phyloP scores from a whole-genome alignment of 2,888 invertebrate species.

The Drosophila kanekoi region DNA sequence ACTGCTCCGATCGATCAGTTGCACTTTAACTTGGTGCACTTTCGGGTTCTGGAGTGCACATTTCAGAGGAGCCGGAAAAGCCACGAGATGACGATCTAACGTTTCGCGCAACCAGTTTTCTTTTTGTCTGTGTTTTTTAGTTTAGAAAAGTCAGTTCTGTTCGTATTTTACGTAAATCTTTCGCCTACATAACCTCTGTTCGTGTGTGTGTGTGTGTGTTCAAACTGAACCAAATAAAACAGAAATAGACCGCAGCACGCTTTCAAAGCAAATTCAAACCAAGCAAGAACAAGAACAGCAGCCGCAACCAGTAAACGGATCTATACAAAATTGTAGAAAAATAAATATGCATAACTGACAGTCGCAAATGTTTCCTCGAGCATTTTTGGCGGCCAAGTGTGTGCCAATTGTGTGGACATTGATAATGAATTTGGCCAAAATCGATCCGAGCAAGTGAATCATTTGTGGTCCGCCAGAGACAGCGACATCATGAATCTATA shows the following conservation, averaged over 20 bases:
- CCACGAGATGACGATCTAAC: slow-evolving; percentile 41
- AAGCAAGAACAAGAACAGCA: slow-evolving; percentile 19
- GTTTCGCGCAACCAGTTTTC: slow-evolving; percentile 32
- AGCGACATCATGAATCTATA: slow-evolving; percentile 74
- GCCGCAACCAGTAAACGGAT: slow-evolving; percentile 4
- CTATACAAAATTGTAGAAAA: slow-evolving; percentile 4
- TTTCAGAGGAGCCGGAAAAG: slow-evolving; percentile 17
- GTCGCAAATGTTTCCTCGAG: slow-evolving; percentile 52
- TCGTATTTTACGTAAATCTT: slow-evolving; percentile 73
- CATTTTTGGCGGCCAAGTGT: slow-evolving; percentile 37
- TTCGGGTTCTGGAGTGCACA: slow-evolving; percentile 27
- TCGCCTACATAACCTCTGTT: slow-evolving; percentile 59
- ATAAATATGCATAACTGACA: slow-evolving; percentile 53
- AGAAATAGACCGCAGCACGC: slow-evolving; percentile 38
- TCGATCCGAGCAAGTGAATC: slow-evolving; percentile 3
- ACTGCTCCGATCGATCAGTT: slow-evolving; percentile 63
- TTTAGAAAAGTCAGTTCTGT: slow-evolving; percentile 39
- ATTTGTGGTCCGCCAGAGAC: neutral
- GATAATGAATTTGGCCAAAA: slow-evolving; percentile 32
- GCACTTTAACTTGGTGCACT: slow-evolving; percentile 42
- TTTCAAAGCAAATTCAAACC: slow-evolving; percentile 4
- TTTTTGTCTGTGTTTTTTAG: slow-evolving; percentile 43
- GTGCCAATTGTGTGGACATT: slow-evolving; percentile 12
- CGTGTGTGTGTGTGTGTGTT: slow-evolving; percentile 19
- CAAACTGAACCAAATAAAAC: slow-evolving; percentile 29